Conservation (phyloP, 1,140 invertebrate species). For the Halictus rubicundus region DNA sequence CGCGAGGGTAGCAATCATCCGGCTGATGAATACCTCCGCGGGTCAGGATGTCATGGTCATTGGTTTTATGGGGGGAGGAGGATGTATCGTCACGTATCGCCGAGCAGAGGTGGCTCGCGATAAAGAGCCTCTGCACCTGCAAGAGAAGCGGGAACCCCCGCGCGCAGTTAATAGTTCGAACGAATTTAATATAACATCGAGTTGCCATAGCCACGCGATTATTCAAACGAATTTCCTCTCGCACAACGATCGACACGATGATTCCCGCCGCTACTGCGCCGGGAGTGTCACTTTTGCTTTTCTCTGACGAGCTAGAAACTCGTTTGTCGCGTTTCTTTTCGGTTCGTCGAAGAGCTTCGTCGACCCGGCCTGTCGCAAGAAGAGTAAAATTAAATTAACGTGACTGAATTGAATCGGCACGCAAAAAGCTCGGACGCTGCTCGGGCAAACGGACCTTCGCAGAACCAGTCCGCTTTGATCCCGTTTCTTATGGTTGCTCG, state of each 20-base stretch:
- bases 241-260: too few relatives aligned
- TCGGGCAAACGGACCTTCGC: too few relatives aligned
- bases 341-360: not conserved
- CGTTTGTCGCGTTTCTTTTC: constrained; percentile 31
- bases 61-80: constrained; percentile 4
- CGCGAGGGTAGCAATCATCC: not conserved
- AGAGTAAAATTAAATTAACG: too few relatives aligned
- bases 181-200: constrained; percentile 7
- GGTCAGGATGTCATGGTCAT: constrained; percentile 39
- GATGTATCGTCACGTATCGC: constrained; percentile 40
- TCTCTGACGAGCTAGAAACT: constrained; percentile 31
- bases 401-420: too few relatives aligned
- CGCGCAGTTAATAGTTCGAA: not conserved
- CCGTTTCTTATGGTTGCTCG: too few relatives aligned
- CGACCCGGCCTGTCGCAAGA: not conserved
- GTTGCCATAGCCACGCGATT: too few relatives aligned
- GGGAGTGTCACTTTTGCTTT: constrained; percentile 46
- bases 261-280: constrained; percentile 10
- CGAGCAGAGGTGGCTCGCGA: constrained; percentile 65
- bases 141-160: constrained; percentile 11
- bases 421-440: too few relatives aligned
- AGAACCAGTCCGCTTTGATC: too few relatives aligned
- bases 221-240: too few relatives aligned
- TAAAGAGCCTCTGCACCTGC: constrained; percentile 46
- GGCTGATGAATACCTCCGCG: not conserved